Conservation (phyloP, 2,888 invertebrate genomes). For the Dinocampus coccinellae region DNA sequence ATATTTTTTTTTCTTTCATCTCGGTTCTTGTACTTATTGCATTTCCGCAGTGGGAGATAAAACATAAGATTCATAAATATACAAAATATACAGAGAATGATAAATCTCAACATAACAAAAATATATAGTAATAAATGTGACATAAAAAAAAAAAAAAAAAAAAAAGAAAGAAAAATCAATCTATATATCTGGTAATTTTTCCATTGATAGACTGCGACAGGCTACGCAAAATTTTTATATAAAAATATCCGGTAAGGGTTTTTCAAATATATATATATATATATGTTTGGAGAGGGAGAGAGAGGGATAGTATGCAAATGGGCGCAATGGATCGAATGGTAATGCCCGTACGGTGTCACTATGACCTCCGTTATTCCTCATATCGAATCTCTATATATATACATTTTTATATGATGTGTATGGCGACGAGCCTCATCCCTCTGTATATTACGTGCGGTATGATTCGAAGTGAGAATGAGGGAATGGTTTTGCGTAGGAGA, state of each 20-base stretch:
- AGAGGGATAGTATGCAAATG: slow-evolving; percentile 54
- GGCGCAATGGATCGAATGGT: slow-evolving; percentile 51
- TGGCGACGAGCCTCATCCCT: slow-evolving; percentile 15
- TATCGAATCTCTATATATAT: background rate
- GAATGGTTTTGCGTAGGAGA: slow-evolving; percentile 12
- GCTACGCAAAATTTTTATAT: slow-evolving; percentile 10
- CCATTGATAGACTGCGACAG: background rate
- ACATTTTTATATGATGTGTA: too few species aligned
- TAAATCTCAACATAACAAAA: background rate
- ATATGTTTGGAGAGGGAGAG: too few species aligned
- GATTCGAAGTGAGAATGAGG: slow-evolving; percentile 13
- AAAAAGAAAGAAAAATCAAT: background rate
- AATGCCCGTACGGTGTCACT: slow-evolving; percentile 11
- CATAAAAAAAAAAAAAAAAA: too few species aligned
- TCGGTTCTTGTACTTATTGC: too few species aligned
- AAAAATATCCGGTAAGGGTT: slow-evolving; percentile 21
- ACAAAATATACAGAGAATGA: too few species aligned
- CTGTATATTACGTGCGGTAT: slow-evolving; percentile 28
- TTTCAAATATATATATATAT: too few species aligned
- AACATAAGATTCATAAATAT: too few species aligned
- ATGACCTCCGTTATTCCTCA: background rate
- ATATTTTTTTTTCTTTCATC: too few species aligned
- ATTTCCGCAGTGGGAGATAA: too few species aligned
- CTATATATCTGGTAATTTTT: background rate
- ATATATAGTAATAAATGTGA: background rate